phyloP scores from a whole-genome alignment of 2,113 vertebrate species.

The Corythornis madagascariensis region DNA sequence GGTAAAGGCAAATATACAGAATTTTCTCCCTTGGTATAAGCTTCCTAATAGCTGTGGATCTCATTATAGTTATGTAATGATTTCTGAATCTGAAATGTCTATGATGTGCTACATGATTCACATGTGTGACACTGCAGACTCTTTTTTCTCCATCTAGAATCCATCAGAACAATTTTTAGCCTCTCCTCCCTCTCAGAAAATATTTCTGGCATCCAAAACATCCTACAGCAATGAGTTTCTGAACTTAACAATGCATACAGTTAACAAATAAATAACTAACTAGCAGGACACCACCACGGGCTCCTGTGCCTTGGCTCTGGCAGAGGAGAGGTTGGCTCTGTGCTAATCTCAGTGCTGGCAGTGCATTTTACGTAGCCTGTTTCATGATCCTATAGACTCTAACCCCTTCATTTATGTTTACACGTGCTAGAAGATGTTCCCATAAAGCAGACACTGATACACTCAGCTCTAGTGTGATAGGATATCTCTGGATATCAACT shows the following conservation, averaged over 20 bases:
- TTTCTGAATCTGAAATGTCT: background rate
- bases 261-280: background rate
- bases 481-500: background rate
- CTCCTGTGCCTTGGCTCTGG: background rate
- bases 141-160: background rate
- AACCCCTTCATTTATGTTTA: background rate
- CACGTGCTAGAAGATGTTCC: background rate
- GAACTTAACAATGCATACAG: background rate
- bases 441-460: background rate
- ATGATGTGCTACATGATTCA: fast-evolving
- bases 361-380: background rate
- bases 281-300: fast-evolving
- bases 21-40: background rate
- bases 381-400: background rate
- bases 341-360: background rate
- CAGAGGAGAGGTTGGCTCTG: background rate
- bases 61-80: background rate
- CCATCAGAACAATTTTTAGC: background rate
- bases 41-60: background rate
- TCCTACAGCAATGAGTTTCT: background rate
- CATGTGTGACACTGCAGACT: background rate
- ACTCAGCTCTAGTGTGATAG: background rate
- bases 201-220: background rate
- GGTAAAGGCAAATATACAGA: background rate
- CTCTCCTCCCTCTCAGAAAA: background rate